These are phyloP conservation scores for Eupeodes latifasciatus DNA, from an alignment of 2,888 invertebrate species.

Conservation along the genomic window DNA sequence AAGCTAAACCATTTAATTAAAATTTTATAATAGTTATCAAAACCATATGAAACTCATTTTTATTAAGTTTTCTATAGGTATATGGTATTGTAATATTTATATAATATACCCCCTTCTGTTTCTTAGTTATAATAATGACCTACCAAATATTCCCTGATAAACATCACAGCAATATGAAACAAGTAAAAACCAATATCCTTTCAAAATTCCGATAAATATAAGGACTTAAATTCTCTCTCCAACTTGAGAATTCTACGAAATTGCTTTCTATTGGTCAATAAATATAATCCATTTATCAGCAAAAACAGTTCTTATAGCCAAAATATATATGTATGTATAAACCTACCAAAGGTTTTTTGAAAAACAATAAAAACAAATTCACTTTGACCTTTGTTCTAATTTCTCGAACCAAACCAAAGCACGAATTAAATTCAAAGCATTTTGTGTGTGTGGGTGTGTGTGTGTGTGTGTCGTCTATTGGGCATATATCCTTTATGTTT, in stretches of 20 bases:
- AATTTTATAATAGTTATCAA: no score
- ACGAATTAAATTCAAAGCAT: slow-evolving; percentile 24
- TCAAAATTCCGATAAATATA: not conserved
- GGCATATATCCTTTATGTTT: not conserved
- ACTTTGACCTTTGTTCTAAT: slow-evolving; percentile 36
- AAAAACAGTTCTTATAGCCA: not conserved
- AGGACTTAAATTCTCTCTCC: not conserved
- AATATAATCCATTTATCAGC: slow-evolving; percentile 38
- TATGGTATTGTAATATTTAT: no score
- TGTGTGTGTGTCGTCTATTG: not conserved
- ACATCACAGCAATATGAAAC: not conserved
- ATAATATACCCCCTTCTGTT: not conserved
- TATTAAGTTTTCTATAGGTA: no score
- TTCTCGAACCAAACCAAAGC: not conserved
- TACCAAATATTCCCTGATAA: not conserved
- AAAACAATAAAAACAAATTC: slow-evolving; percentile 20
- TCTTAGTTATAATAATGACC: not conserved
- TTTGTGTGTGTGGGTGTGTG: no score
- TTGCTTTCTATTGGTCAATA: not conserved
- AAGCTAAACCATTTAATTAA: no score
- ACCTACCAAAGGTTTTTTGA: not conserved
- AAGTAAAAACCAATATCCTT: slow-evolving; percentile 2
- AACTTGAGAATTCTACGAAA: not conserved
- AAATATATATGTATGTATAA: not conserved
- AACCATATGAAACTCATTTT: no score